Percentiles rank a stretch among this genome's conserved stretches.
These are phyloP conservation scores for Drosophila rellima DNA, from an alignment of 2,888 invertebrate genomes.

Conservation along the genomic window DNA sequence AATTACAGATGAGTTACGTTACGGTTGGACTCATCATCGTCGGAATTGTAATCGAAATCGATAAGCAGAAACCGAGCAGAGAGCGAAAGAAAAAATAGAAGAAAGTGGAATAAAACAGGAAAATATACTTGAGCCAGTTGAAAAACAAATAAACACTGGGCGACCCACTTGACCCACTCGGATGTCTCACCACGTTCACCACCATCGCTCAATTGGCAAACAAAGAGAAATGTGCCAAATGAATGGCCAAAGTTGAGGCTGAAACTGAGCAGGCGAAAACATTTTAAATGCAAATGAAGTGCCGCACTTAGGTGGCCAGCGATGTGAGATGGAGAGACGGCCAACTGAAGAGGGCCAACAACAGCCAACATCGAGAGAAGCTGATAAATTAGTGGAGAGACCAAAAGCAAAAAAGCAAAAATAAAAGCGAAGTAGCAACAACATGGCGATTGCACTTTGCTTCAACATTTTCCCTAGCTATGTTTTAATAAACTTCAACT, in stretches of 20 bases:
- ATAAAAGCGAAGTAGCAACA: slow-evolving; percentile 10
- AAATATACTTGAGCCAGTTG: slow-evolving; percentile 18
- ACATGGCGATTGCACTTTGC: slow-evolving; percentile 40
- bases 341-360: slow-evolving; percentile 33
- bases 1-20: slow-evolving; percentile 39
- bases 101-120: not conserved
- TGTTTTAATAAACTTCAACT: slow-evolving; percentile 65
- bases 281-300: slow-evolving; percentile 81
- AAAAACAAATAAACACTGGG: slow-evolving; percentile 54
- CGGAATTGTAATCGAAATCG: slow-evolving; percentile 49
- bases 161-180: slow-evolving; percentile 72
- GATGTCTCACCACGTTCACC: slow-evolving; percentile 22
- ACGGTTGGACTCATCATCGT: slow-evolving; percentile 21
- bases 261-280: slow-evolving; percentile 70
- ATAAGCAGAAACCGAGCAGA: slow-evolving; percentile 24
- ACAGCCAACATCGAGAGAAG: slow-evolving; percentile 38
- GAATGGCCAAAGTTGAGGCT: slow-evolving; percentile 70
- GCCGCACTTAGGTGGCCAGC: slow-evolving; percentile 69
- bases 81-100: slow-evolving; percentile 9
- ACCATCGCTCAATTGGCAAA: slow-evolving; percentile 51
- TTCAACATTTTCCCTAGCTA: slow-evolving; percentile 13
- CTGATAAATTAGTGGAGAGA: slow-evolving; percentile 63
- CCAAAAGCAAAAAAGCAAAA: slow-evolving; percentile 1
- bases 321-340: slow-evolving; percentile 47
- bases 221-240: slow-evolving; percentile 78